Evolutionary conservation across 2,113 vertebrate genomes (phyloP), one percentile per base, ranked within the genome.

Genomic region (Carlito syrichta): DNA sequence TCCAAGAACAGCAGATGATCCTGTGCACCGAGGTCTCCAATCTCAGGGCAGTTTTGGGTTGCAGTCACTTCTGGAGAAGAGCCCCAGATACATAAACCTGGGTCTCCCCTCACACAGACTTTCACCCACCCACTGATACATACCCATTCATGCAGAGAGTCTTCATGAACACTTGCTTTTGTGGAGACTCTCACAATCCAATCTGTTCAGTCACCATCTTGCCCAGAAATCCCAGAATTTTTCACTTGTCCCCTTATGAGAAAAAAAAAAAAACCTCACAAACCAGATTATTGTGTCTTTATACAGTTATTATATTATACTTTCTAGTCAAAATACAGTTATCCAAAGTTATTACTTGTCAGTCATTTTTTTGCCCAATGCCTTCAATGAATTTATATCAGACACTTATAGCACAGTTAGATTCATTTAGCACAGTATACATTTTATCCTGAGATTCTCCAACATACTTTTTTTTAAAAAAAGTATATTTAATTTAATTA

Each of bases 331-430:
- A 62, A 95, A 50, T 79, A 13, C 4, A 68, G 1, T 8, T 11
- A 54, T 52, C 3, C 2, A 68, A 40, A 88, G 19, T 54, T 74
- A 35, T 54, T 74, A 35, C 8, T 7, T 54, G 2, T 79, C 20
- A 7, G 1, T 16, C 50, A 3, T 25, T 35, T 45, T 83, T 38
- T 14, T 10, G 11, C 8, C 1, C 0, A 81, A 38, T 4, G 0
- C 8, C 40, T 79, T 77, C 9, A 56, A 5, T 86, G 7, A 93
- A 50, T 8, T 30, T 79, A 8, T 30, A 32, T 3, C 16, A 32
- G 20, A 9, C 6, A 71, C 38, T 63, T 81, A 69, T 6, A 40
- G n/a, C 2, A 58, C 9, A 54, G 5, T 20, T 10, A 81, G 16
- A 45, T 16, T 56, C 5, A 52, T 66, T 89, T 52, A 87, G 54